Conservation (phyloP, 2,888 invertebrate species). For the Phragmatobia fuliginosa region DNA sequence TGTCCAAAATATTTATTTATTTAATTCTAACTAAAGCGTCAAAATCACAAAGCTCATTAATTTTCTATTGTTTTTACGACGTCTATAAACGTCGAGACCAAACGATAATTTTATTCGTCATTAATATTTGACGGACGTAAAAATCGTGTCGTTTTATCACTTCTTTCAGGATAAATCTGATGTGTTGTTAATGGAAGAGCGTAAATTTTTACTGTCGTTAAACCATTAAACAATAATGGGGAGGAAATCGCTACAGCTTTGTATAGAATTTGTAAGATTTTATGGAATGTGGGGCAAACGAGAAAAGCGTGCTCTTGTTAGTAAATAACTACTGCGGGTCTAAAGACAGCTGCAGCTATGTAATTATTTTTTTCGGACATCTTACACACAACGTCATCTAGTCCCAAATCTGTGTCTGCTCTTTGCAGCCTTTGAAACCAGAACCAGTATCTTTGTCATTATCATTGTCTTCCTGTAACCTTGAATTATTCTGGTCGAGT, state of each 20-base stretch:
- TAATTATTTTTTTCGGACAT: too few species aligned
- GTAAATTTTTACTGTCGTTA: neutral
- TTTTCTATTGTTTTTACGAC: constrained; percentile 42
- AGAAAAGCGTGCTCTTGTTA: too few species aligned
- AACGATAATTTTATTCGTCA: constrained; percentile 52
- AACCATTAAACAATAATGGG: neutral
- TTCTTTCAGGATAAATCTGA: neutral
- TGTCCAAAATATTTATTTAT: too few species aligned
- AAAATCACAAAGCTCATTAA: constrained; percentile 27
- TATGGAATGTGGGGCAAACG: neutral
- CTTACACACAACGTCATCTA: too few species aligned
- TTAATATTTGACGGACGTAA: constrained; percentile 44
- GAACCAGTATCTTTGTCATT: too few species aligned
- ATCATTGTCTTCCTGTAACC: too few species aligned
- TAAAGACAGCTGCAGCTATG: too few species aligned
- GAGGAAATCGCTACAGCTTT: neutral
- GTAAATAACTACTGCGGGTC: neutral
- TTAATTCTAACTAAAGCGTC: constrained; percentile 6
- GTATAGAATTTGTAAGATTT: neutral
- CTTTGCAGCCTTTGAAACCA: too few species aligned
- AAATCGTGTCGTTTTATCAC: constrained; percentile 19
- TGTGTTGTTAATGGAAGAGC: neutral
- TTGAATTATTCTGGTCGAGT: too few species aligned
- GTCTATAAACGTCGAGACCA: constrained; percentile 31
- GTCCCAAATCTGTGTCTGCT: too few species aligned